These are phyloP conservation scores for Bursaphelenchus okinawaensis DNA, from an alignment of 2,888 invertebrate species.

Conservation along the genomic window DNA sequence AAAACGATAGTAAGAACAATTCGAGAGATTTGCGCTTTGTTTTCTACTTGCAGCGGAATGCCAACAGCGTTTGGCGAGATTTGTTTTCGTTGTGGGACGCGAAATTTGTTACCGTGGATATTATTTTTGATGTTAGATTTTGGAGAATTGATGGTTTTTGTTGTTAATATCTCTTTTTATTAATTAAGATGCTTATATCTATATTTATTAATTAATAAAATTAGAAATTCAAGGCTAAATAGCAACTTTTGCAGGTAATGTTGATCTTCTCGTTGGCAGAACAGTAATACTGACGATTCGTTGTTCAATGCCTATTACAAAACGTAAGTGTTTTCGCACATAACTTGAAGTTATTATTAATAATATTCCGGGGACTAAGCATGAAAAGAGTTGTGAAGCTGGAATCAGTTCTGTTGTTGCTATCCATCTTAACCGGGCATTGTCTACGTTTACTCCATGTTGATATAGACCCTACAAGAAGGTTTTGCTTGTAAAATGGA, in stretches of 20 bases:
- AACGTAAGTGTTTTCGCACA: not conserved
- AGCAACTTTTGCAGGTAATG: too few relatives aligned
- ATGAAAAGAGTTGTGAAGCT: not conserved
- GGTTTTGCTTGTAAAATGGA: not conserved
- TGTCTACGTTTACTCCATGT: not conserved
- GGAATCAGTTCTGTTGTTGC: not conserved
- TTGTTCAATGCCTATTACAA: too few relatives aligned
- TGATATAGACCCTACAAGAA: not conserved
- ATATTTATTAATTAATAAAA: too few relatives aligned
- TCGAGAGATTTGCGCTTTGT: not conserved
- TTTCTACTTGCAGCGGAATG: not conserved
- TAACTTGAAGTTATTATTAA: not conserved
- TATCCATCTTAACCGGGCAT: not conserved
- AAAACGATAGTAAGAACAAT: not conserved
- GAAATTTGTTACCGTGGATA: too few relatives aligned
- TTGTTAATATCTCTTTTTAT: too few relatives aligned
- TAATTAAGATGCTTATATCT: too few relatives aligned
- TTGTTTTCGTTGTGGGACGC: not conserved
- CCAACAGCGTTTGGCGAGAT: not conserved
- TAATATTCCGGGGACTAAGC: not conserved
- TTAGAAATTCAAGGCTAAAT: too few relatives aligned
- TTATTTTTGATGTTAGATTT: too few relatives aligned
- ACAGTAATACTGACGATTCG: too few relatives aligned
- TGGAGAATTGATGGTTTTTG: too few relatives aligned
- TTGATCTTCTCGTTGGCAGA: too few relatives aligned